Evolutionary conservation across 2,888 invertebrate species (phyloP).

Genomic region (Muschampia plurimacula): DNA sequence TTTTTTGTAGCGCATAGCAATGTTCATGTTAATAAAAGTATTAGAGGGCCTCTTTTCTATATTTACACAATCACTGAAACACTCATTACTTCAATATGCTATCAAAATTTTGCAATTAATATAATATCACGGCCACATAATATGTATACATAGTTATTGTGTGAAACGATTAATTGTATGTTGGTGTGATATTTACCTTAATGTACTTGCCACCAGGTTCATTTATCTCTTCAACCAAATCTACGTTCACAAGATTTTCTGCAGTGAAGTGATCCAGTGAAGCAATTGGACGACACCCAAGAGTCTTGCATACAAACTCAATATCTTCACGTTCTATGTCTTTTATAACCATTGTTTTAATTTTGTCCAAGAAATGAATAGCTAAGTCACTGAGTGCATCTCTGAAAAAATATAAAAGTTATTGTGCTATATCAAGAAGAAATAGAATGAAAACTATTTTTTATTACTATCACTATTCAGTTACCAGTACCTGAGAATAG

Average conservation of each 20-base stretch:
- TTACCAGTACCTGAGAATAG: slow-evolving; percentile 87
- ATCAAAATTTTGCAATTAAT: background rate
- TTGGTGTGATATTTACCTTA: slow-evolving; percentile 84
- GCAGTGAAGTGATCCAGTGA: slow-evolving; percentile 98
- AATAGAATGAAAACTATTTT: too few relatives aligned
- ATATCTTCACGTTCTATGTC: slow-evolving; percentile 99
- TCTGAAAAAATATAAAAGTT: slow-evolving; percentile 74
- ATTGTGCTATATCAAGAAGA: background rate
- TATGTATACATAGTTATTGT: too few relatives aligned
- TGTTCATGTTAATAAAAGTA: too few relatives aligned
- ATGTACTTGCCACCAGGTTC: slow-evolving; percentile 96
- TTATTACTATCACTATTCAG: too few relatives aligned
- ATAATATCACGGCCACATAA: too few relatives aligned
- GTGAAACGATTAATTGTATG: background rate
- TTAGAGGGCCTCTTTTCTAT: too few relatives aligned
- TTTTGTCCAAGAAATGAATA: slow-evolving; percentile 98
- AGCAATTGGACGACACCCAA: slow-evolving; percentile 98
- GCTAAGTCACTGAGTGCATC: slow-evolving; percentile 99
- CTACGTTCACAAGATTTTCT: slow-evolving; percentile 96
- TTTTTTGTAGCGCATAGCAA: too few relatives aligned
- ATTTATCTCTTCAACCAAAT: slow-evolving; percentile 96
- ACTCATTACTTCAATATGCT: too few relatives aligned
- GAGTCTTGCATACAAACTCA: slow-evolving; percentile 97
- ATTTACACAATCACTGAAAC: too few relatives aligned
- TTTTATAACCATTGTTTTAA: slow-evolving; percentile 99